Percentiles rank a stretch among this genome's conserved stretches.
Conservation (phyloP, 2,797 vertebrate genomes). For the Acrocephalus scirpaceus region DNA sequence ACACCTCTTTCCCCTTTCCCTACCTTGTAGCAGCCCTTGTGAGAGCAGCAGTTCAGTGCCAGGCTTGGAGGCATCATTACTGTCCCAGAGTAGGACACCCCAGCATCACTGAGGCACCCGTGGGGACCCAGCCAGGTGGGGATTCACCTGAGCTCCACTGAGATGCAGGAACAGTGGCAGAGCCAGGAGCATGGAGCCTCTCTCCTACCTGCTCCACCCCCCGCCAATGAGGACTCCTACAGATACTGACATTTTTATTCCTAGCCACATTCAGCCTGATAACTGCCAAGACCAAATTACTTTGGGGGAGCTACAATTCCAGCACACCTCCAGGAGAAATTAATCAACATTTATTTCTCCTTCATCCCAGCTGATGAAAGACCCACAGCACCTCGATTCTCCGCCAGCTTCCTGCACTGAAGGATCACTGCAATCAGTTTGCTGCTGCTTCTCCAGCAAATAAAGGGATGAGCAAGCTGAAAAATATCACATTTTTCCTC, state of each 20-base stretch:
- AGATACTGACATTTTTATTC: background rate
- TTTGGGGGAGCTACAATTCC: background rate
- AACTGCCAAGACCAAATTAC: background rate
- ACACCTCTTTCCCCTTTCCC: background rate
- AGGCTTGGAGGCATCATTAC: background rate
- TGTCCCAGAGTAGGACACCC: background rate
- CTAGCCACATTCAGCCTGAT: background rate
- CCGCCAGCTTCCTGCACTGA: background rate
- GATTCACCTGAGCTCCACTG: background rate
- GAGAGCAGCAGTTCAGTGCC: background rate
- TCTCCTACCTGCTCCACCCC: background rate
- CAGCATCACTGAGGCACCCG: rapidly evolving
- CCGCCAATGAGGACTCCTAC: rapidly evolving
- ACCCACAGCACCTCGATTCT: background rate
- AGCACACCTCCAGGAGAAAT: background rate
- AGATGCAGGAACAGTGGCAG: background rate
- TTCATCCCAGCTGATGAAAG: background rate
- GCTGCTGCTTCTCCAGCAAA: background rate
- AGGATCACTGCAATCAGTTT: background rate
- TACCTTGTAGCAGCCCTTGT: background rate
- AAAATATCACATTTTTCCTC: background rate
- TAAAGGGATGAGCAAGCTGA: background rate
- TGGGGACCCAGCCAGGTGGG: rapidly evolving
- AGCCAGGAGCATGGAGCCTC: background rate
- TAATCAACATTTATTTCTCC: background rate